Conservation (phyloP, 2,888 invertebrate genomes). For the Pharmacophagus antenor region DNA sequence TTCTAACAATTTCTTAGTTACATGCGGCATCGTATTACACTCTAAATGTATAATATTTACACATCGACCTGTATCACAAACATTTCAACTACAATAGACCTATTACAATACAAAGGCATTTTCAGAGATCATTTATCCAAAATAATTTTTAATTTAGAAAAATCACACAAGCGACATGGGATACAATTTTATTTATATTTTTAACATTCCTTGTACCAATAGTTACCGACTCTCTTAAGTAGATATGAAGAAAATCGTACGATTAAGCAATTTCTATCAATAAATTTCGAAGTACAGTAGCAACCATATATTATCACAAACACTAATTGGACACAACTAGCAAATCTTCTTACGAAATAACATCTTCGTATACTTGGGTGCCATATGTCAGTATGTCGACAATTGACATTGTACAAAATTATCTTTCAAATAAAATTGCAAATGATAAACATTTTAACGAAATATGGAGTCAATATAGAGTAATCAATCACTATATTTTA, state of each 20-base stretch:
- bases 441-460: neutral
- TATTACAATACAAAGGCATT: slow-evolving; percentile 60
- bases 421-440: neutral
- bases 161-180: no score
- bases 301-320: slow-evolving; percentile 30
- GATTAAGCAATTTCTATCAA: neutral
- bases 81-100: slow-evolving; percentile 44
- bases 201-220: no score
- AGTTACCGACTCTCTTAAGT: no score
- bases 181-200: no score
- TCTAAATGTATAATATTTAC: slow-evolving; percentile 4
- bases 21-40: neutral
- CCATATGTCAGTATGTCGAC: neutral
- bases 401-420: neutral
- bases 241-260: neutral
- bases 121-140: slow-evolving; percentile 54
- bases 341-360: slow-evolving; percentile 4
- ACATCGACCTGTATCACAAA: slow-evolving; percentile 56
- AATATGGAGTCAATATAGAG: neutral
- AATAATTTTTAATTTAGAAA: neutral
- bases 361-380: neutral
- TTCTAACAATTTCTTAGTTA: neutral
- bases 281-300: slow-evolving; percentile 5
- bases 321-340: slow-evolving; percentile 25
- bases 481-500: slow-evolving; percentile 5